A percentile compares a stretch with the other conserved stretches of the same genome.
These are phyloP conservation scores for Piaya cayana DNA, from an alignment of 2,113 vertebrate species.

Conservation along the genomic window DNA sequence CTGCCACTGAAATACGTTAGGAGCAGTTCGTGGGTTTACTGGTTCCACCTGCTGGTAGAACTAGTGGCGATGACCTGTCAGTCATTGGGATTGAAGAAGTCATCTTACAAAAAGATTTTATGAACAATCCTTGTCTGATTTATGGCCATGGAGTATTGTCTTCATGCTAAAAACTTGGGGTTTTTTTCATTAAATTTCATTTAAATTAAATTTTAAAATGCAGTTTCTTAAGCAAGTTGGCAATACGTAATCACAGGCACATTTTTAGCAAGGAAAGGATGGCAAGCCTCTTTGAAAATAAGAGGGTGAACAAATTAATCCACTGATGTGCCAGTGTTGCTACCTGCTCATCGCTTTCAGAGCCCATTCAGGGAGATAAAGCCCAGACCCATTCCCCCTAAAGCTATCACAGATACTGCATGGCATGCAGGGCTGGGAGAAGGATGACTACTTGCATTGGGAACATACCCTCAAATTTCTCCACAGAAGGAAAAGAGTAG, in stretches of 20 bases:
- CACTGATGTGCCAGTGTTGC: neutral
- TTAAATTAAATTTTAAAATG: neutral
- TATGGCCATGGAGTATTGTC: neutral
- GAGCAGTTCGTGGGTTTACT: neutral
- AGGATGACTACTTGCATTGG: accelerated
- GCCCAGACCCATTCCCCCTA: accelerated
- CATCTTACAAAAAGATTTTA: neutral
- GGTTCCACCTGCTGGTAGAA: slow-evolving; percentile 55
- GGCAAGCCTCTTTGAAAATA: neutral
- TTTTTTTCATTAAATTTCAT: neutral
- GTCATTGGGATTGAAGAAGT: neutral
- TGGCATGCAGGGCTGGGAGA: neutral
- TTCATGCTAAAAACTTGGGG: neutral
- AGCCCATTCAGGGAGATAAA: neutral
- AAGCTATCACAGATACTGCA: neutral
- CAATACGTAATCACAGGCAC: neutral
- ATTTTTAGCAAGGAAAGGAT: neutral
- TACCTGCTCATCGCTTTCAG: neutral
- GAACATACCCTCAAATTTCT: neutral
- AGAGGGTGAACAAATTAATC: neutral
- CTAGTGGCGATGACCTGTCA: neutral
- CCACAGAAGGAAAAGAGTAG: neutral
- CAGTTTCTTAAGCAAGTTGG: neutral
- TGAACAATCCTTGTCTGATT: neutral
- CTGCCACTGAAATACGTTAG: neutral